Percentiles rank a stretch among this genome's conserved stretches.
phyloP scores from a whole-genome alignment of 2,113 vertebrate genomes.

The Alexandromys fortis region DNA sequence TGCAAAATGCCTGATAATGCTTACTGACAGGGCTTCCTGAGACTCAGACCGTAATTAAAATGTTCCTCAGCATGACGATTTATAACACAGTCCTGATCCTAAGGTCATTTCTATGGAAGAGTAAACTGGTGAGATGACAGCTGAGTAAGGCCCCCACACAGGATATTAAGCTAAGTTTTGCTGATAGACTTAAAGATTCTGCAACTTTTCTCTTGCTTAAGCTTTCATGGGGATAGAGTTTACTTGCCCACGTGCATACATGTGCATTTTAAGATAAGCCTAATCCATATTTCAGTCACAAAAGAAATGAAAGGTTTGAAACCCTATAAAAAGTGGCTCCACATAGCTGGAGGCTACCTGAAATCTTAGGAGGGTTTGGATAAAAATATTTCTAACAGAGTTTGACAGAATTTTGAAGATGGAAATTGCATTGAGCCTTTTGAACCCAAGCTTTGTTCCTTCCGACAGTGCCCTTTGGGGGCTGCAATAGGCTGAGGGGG shows the following conservation, averaged over 20 bases:
- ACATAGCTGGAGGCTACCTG: constrained; percentile 71
- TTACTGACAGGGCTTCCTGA: constrained; percentile 30
- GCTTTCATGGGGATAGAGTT: not conserved
- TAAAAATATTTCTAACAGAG: constrained; percentile 70
- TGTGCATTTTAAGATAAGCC: constrained; percentile 68
- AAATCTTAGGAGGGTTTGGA: constrained; percentile 70
- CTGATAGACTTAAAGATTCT: constrained; percentile 54
- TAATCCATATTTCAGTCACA: constrained; percentile 62
- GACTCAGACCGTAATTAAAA: constrained; percentile 70
- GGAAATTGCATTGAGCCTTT: constrained; percentile 61
- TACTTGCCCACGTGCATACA: not conserved
- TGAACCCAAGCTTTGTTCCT: constrained; percentile 54
- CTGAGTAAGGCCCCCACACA: not conserved
- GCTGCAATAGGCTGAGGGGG: not conserved
- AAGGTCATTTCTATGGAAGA: constrained; percentile 58
- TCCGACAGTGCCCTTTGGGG: not conserved
- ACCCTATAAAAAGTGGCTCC: constrained; percentile 53
- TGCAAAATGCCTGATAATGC: not conserved
- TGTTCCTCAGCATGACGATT: constrained; percentile 27
- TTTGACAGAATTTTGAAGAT: constrained; percentile 67
- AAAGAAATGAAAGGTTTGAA: constrained; percentile 70
- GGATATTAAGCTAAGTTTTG: constrained; percentile 50
- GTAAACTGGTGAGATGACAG: constrained; percentile 28
- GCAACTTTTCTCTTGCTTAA: constrained; percentile 15
- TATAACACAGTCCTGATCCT: constrained; percentile 25